phyloP scores from a whole-genome alignment of 2,888 invertebrate genomes.

The Stenoptilia bipunctidactyla region DNA sequence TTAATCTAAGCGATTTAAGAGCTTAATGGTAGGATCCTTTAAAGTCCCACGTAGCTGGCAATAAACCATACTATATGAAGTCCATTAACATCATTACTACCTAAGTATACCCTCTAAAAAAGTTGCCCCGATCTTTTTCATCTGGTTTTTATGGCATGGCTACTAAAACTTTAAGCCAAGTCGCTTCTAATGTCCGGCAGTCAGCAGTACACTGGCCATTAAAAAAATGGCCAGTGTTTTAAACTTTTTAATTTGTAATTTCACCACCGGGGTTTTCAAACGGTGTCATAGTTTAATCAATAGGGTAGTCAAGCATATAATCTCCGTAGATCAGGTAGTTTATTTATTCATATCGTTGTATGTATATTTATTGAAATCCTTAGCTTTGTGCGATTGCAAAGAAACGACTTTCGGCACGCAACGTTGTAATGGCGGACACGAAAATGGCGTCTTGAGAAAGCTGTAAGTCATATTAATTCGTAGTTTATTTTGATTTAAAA shows the following conservation, averaged over 20 bases:
- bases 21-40: too few relatives aligned
- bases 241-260: not conserved
- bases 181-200: not conserved
- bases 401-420: constrained; percentile 65
- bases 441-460: constrained; percentile 12
- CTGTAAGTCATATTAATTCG: constrained; percentile 18
- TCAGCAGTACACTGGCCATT: too few relatives aligned
- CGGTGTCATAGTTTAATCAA: constrained; percentile 38
- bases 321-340: constrained; percentile 19
- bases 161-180: too few relatives aligned
- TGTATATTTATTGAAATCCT: constrained; percentile 65
- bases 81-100: too few relatives aligned
- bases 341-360: constrained; percentile 23
- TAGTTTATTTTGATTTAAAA: constrained; percentile 8
- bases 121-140: too few relatives aligned
- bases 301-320: constrained; percentile 44
- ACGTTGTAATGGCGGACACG: constrained; percentile 38
- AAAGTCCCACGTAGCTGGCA: too few relatives aligned
- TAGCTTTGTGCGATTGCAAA: constrained; percentile 58
- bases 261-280: not conserved
- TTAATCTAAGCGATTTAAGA: too few relatives aligned
- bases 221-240: not conserved
- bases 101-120: too few relatives aligned
- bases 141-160: too few relatives aligned
- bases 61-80: too few relatives aligned